Evolutionary conservation across 2,888 invertebrate species (phyloP).

Genomic region (Lathronympha strigana): DNA sequence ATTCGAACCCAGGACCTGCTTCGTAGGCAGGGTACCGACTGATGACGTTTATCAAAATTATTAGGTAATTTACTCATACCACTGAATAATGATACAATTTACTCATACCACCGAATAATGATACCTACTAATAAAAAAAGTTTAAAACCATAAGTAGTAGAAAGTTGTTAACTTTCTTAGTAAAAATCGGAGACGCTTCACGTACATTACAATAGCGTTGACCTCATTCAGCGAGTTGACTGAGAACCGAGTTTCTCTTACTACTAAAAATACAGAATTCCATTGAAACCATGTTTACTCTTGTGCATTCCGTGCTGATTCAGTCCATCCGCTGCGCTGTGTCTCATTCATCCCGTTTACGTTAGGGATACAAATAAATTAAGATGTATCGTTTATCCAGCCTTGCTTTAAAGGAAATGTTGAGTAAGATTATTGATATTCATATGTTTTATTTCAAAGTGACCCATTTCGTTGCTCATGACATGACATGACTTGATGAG

Average conservation of each 20-base stretch:
- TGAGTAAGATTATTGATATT: constrained; percentile 15
- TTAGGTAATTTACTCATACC: too few species aligned
- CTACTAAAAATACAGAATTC: constrained; percentile 42
- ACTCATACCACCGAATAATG: too few species aligned
- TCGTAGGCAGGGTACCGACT: too few species aligned
- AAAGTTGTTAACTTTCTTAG: not conserved
- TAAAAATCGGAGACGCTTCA: constrained; percentile 12
- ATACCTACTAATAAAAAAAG: too few species aligned
- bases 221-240: constrained; percentile 37
- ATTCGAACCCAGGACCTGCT: too few species aligned
- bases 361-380: constrained; percentile 41
- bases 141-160: not conserved
- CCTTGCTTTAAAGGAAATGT: constrained; percentile 17
- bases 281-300: constrained; percentile 40
- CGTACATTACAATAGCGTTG: constrained; percentile 36
- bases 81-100: too few species aligned
- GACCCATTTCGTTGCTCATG: too few species aligned
- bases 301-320: constrained; percentile 41
- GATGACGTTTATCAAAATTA: too few species aligned
- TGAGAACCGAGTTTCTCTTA: constrained; percentile 40
- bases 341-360: constrained; percentile 41
- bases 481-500: too few species aligned
- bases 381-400: constrained; percentile 67
- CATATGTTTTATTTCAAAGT: too few species aligned
- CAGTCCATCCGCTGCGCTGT: constrained; percentile 38